Base-by-base conservation (phyloP, 2,888 invertebrate genomes). In the Drosophila neotestacea region DNA sequence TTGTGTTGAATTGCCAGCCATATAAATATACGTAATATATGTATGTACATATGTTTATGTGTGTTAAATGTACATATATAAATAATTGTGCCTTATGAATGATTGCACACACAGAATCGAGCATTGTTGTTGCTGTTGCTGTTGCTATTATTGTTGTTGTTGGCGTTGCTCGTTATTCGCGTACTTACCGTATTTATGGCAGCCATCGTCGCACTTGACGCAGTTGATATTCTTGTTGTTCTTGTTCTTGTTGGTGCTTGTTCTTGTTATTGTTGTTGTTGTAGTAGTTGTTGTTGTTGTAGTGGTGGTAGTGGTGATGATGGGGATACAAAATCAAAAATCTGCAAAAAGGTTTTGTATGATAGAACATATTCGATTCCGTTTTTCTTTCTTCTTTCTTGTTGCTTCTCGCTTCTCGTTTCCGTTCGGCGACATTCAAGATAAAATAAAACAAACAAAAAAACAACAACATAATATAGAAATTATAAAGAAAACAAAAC, bases 181-280 rank as follows among this genome's bases (percentile, higher is more conserved):
- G 77, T 87, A 92, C 92, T 92, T 92, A 92, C 92, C 92, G 92
- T 91, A 88, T 92, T 92, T 82, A 92, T 88, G 85, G 92, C 91
- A 83, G 92, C 92, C 92, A 92, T 92, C 85, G 90, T 88, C 77
- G 88, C 79, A 76, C 79, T 79, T 77, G 89, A 73, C 75, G 88
- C 73, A 42, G 84, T 81, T 73, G 88, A 80, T 76, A 73, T 73
- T 77, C 83, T 79, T 75, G 83, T 76, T 73, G 68, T 72, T 79
- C 62, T 79, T 75, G 55, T 71, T 56, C 36, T 68, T 64, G 64
- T 69, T 73, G 48, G 68, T 77, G 78, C 70, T 61, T 81, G 62
- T 70, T 79, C 70, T 65, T 84, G 69, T 72, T 85, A 73, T 76
- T 73, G 68, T 81, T 72, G 80, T 82, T 62, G 64, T 84, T 74